Base-by-base conservation (phyloP, 2,797 vertebrate species). In the Anniella stebbinsi region DNA sequence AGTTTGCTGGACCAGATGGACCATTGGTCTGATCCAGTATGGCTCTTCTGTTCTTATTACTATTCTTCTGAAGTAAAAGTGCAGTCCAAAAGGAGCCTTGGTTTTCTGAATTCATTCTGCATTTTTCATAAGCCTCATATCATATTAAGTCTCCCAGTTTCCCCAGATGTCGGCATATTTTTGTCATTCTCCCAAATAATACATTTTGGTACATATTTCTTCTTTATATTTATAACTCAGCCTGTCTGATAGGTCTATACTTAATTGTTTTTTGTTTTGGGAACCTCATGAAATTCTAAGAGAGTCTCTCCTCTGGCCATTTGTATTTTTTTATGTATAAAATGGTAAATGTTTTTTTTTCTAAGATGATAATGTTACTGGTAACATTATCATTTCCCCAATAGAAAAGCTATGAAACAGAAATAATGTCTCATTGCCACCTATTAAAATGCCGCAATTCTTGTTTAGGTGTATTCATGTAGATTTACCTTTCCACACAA, bases 391-490 rank as follows among this genome's bases (percentile, higher is more conserved):
- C 84, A 72, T 94, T 92, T 88, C 66, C 69, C 83, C 85, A 92
- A 92, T 89, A 82, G 82, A 93, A 93, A 89, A 94, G 89, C 94
- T 81, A 41, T 93, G 84, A 73, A 90, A 95, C 76, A 90, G 87
- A 92, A 54, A 94, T 89, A 93, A 93, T 96, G 92, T 94, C 87
- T 90, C 92, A 95, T 94, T 95, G 93, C 95, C 92, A 60, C 86
- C 93, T 88, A 90, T 93, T 85, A 92, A 90, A 92, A 95, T 96
- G 94, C 91, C 96, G 95, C 96, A 93, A 88, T n/a, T 41, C 89
- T 95, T 95, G 87, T 91, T 94, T 92, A 94, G 95, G 92, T 69
- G 91, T 94, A 94, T 97, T 93, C 86, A 1, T 89, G 90, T 93
- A 1, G 87, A 93, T 96, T 94, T 95, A 90, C 88, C 94, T 95